Conservation (phyloP, 2,797 vertebrate species). For the Mionectes olivaceus region DNA sequence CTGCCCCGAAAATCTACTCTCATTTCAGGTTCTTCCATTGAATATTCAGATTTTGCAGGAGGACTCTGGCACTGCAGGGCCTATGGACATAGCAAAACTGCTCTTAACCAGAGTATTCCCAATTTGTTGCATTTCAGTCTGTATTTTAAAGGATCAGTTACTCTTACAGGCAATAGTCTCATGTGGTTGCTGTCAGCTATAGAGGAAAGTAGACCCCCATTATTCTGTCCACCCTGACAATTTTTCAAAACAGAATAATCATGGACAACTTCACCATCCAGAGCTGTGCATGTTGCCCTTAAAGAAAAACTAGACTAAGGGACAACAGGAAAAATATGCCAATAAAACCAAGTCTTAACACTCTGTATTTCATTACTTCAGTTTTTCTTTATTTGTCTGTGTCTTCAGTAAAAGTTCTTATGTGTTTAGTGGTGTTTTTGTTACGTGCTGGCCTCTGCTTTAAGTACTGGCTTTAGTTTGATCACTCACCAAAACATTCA, state of each 20-base stretch:
- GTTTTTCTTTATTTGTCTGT: not conserved
- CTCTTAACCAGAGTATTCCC: not conserved
- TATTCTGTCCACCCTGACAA: not conserved
- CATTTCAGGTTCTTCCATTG: not conserved
- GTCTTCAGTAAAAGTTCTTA: not conserved
- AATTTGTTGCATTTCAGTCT: not conserved
- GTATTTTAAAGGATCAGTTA: not conserved
- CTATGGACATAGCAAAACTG: not conserved
- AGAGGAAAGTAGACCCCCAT: not conserved
- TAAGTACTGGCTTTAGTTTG: not conserved
- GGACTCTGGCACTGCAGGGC: not conserved
- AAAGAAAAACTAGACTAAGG: not conserved
- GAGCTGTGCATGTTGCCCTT: not conserved
- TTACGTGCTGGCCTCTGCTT: not conserved
- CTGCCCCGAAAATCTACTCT: not conserved
- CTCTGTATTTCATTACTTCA: rapidly evolving
- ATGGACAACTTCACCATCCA: not conserved
- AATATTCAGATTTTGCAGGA: not conserved
- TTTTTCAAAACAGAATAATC: not conserved
- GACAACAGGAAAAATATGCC: not conserved
- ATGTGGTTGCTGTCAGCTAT: not conserved
- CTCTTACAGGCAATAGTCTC: not conserved
- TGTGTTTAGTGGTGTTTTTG: not conserved
- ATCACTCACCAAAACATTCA: not conserved
- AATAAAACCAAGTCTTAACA: not conserved